Base-by-base conservation (phyloP, 2,797 vertebrate species). In the Oreochromis mossambicus region DNA sequence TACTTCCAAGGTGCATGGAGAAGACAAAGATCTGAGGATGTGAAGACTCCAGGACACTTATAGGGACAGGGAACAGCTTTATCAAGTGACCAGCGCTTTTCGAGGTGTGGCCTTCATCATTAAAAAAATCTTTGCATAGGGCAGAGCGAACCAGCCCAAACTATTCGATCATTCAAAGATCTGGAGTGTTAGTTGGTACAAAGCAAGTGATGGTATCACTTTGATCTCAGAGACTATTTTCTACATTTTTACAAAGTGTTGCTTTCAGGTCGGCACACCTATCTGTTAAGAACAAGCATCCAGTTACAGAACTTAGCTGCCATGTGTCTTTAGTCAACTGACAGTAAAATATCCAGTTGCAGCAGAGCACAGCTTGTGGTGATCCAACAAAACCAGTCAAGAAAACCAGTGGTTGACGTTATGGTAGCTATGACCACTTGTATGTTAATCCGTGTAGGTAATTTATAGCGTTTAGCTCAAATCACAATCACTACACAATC, bases 61-160 rank as follows among this genome's bases (percentile, higher is more conserved):
- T 13, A 63, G 58, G 0, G 21, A 63, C 9, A 13, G 32, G 32
- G 36, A n/a, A 5, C 11, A 21, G 58, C 58, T 38, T 63, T 13
- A 38, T 63, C 34, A 38, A 11, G 11, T 21, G 58, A 63, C 34
- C 34, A 63, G 29, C 19, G 17, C 34, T 36, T 21, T 7, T 1
- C 32, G 2, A 6, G 17, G 10, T 36, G 4, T n/a, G 58, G 32
- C 58, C 32, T 38, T 58, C 48, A 50, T 50, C 46, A 48, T 51
- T 61, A 66, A 17, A 19, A 8, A 50, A 17, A 29, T 73, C 24
- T 2, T 29, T 73, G 41, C 50, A n/a, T n/a, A 51, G 17, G 0
- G 41, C 66, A 73, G 66, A 29, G 14, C 2, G 0, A 17, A 26
- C 2, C 43, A 32, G 9, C 15, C 1, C 41, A 73, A 73, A 48